Base-by-base conservation (phyloP, 2,113 vertebrate species). In the Bettongia penicillata region DNA sequence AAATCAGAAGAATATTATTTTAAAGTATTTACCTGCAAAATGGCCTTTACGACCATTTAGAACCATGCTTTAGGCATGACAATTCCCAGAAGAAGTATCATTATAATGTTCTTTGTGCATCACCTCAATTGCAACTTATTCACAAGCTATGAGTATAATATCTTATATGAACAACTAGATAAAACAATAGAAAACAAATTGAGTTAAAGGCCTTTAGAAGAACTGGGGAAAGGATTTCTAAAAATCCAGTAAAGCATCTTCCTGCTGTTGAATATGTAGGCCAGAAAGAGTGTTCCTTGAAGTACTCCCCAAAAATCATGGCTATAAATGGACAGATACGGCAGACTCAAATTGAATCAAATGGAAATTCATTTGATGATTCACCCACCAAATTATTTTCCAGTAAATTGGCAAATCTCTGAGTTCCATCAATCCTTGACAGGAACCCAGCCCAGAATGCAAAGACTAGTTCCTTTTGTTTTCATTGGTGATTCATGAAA, bases 351-450 rank as follows among this genome's bases (percentile, higher is more conserved):
- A 97, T 95, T 96, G 95, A 61, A 94, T 94, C 95, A 95, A 7
- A 49, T 96, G 95, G 95, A 97, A 96, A 96, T 97, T 95, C 94
- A 94, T 92, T 94, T 97, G 94, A 97, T 95, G 95, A 97, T n/a
- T 93, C 19, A 95, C 52, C 94, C 94, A 14, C 53, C 0, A 3
- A 93, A 68, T 97, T 96, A 97, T 97, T 97, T 97, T 96, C 68
- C 97, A 95, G 93, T 90, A 98, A 97, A 96, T 93, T 96, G 97
- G 93, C 94, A 97, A 97, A 97, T 52, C 84, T 93, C 68, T 94
- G 91, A 95, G 53, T 93, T 96, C 96, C 96, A 93, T 97, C 95
- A 97, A 90, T 97, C 51, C 47, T 90, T 96, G 96, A 96, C 92
- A 93, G 53, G 25, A 3, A 91, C 61, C 55, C 0, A 16, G 93